These are phyloP conservation scores for Lapara coniferarum DNA, from an alignment of 2,888 invertebrate genomes.

Conservation along the genomic window DNA sequence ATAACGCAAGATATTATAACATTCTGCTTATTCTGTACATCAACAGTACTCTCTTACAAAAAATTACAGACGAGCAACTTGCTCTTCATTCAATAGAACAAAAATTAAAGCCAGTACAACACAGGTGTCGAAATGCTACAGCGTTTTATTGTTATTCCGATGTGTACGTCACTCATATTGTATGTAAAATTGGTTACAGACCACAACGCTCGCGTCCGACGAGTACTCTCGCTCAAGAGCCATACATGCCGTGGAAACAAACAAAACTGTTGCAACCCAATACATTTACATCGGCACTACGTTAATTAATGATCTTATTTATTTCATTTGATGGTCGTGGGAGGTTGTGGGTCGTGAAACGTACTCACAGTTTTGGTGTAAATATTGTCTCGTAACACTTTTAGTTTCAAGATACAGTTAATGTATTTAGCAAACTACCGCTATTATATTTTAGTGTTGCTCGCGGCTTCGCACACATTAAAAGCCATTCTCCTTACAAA, in stretches of 20 bases:
- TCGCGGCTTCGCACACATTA: no score
- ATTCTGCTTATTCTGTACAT: no score
- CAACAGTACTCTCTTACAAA: no score
- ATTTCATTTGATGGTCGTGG: constrained; percentile 39
- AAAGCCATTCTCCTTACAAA: no score
- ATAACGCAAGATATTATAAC: no score
- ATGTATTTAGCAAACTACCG: no score
- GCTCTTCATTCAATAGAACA: no score
- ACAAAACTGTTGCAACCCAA: constrained; percentile 55
- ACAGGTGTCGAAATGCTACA: constrained; percentile 13
- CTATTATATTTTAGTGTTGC: no score
- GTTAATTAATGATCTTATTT: constrained; percentile 53
- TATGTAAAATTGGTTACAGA: constrained; percentile 46
- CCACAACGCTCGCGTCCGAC: constrained; percentile 28
- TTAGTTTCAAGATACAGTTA: no score
- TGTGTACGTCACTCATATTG: constrained; percentile 37
- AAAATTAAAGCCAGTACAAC: neutral
- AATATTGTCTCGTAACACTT: neutral
- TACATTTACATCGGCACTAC: constrained; percentile 59
- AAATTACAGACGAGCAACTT: no score
- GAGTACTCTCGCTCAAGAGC: constrained; percentile 44
- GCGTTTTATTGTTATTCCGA: constrained; percentile 28
- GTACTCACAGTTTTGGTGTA: neutral
- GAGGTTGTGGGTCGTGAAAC: neutral
- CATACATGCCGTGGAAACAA: constrained; percentile 50